Base-by-base conservation (phyloP, 1,140 invertebrate species). In the Pogonomyrmex barbatus region DNA sequence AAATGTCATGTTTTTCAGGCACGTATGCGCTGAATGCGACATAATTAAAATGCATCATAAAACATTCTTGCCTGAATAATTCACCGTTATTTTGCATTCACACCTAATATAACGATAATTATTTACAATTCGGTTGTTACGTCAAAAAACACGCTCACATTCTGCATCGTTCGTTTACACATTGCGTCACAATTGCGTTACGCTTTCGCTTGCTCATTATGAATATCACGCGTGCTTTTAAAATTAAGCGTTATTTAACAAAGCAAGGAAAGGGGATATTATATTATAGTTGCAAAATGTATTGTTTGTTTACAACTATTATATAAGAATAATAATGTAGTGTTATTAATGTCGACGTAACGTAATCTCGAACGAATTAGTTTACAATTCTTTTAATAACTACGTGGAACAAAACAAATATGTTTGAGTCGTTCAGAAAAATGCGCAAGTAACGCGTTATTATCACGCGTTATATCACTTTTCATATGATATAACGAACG, bases 121-220 rank as follows among this genome's bases (percentile, higher is more conserved):
- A 60, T 76, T 89, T 90, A 78, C 87, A 85, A 88, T 87, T 70
- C 50, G 73, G 2, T 9, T 2, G 67, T 92, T 91, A 89, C 79
- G 62, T 76, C 89, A 91, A 24, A 24, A 50, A 68, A 73, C 36
- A 67, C 47, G 36, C 45, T 58, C 54, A 52, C 30, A 78, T 77
- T 85, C 47, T 70, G 67, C 70, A 39, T 60, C 47, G 47, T 10
- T 24, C 77, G 62, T 88, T 90, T 88, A 71, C 36, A 33, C 36
- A 45, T 92, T 92, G 87, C 87, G 54, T 88, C 88, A 91, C 65
- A 62, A 58, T 65, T 73, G 75, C 56, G 33, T 76, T 89, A 78
- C 14, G 33, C 71, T 65, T 62, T 33, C 47, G 36, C 24, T 65
- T 58, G 67, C 39, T 58, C 39, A 82, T 82, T 47, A 6, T 9